Evolutionary conservation across 2,113 vertebrate genomes (phyloP).

Genomic region (Aviceda subcristata): DNA sequence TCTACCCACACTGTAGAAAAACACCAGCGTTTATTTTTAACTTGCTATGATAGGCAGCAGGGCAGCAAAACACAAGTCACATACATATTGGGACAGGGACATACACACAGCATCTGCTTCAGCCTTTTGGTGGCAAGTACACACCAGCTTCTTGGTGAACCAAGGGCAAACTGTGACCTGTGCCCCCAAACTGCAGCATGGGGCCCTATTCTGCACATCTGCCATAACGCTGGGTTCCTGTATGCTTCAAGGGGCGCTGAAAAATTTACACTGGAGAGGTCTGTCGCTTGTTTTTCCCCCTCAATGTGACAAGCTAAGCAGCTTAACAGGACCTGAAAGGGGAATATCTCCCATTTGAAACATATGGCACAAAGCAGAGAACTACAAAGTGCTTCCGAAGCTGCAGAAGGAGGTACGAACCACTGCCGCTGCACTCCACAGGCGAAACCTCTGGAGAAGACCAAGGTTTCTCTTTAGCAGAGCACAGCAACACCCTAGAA

Average conservation of each 20-base stretch:
- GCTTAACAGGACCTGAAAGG: background rate
- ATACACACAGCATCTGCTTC: background rate
- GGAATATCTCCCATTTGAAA: background rate
- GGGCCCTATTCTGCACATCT: background rate
- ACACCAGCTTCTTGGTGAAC: background rate
- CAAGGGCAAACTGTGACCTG: background rate
- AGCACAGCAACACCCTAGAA: background rate
- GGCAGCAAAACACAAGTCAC: background rate
- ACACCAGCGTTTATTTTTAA: constrained; percentile 33
- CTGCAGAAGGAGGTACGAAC: background rate
- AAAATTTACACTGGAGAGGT: background rate
- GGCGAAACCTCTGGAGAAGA: background rate
- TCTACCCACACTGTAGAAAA: background rate
- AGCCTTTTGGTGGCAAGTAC: background rate
- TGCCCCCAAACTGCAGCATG: background rate
- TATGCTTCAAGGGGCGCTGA: background rate
- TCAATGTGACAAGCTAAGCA: background rate
- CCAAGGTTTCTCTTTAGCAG: background rate
- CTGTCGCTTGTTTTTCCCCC: background rate
- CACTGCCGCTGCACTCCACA: rapidly evolving
- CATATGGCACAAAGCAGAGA: background rate
- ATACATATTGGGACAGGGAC: background rate
- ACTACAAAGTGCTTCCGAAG: background rate
- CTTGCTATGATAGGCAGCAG: background rate
- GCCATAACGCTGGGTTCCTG: background rate